These are phyloP conservation scores for Pao palembangensis DNA, from an alignment of 2,113 vertebrate genomes.

Conservation along the genomic window DNA sequence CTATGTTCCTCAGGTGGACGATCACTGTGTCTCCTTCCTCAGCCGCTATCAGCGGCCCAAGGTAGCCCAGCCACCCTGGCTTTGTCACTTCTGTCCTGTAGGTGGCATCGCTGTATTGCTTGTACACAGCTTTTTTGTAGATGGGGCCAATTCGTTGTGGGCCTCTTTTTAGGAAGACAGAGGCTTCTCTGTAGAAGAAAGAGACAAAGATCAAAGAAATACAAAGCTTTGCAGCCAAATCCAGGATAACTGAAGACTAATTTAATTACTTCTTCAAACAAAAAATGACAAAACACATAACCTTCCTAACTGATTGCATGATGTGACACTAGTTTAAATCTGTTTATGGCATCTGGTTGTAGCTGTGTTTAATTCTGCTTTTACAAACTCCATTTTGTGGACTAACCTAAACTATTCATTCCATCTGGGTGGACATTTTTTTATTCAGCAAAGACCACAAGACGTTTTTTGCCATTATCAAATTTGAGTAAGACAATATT, in stretches of 20 bases:
- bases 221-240: too few species aligned
- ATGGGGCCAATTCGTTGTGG: slow-evolving; percentile 61
- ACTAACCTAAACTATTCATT: too few species aligned
- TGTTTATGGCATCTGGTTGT: too few species aligned
- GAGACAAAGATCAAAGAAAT: neutral
- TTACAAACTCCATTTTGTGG: too few species aligned
- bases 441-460: too few species aligned
- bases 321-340: too few species aligned
- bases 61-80: slow-evolving; percentile 82
- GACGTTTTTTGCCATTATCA: too few species aligned
- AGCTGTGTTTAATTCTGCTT: too few species aligned
- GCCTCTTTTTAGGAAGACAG: slow-evolving; percentile 45
- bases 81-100: slow-evolving; percentile 78
- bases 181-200: slow-evolving; percentile 45
- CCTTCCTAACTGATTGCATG: neutral
- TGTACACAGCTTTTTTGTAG: slow-evolving; percentile 88
- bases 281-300: neutral
- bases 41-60: slow-evolving; percentile 83
- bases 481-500: too few species aligned
- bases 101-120: slow-evolving; percentile 80
- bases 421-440: too few species aligned
- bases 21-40: slow-evolving; percentile 84
- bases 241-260: too few species aligned
- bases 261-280: too few species aligned
- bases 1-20: slow-evolving; percentile 84